Evolutionary conservation across 1,140 invertebrate genomes (phyloP), one percentile per base, ranked within the genome.

Genomic region (Phymastichus coffea): DNA sequence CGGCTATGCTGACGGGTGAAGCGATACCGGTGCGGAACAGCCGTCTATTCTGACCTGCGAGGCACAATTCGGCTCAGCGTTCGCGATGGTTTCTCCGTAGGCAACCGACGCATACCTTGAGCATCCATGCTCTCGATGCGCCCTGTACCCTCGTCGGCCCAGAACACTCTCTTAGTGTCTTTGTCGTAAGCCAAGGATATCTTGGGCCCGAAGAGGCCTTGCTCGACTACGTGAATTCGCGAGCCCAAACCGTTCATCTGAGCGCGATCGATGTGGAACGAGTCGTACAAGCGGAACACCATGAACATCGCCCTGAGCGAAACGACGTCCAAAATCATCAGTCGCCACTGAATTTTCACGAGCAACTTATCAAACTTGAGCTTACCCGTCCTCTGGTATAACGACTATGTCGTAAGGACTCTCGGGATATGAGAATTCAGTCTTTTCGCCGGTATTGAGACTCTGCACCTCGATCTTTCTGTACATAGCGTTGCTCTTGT

Each of bases 301-400:
- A 91, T 80, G 55, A 86, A 85, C 82, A 91, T 85, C n/a, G 82
- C 67, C 12, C 86, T 88, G 58, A 15, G n/a, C n/a, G n/a, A n/a
- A n/a, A n/a, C n/a, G n/a, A n/a, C n/a, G n/a, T n/a, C n/a, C n/a
- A n/a, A n/a, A n/a, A n/a, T n/a, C n/a, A n/a, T n/a, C n/a, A n/a
- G n/a, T n/a, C n/a, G n/a, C n/a, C n/a, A n/a, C n/a, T n/a, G n/a
- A n/a, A n/a, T n/a, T n/a, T n/a, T n/a, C n/a, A n/a, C n/a, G n/a
- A n/a, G n/a, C n/a, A n/a, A n/a, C n/a, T n/a, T n/a, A n/a, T n/a
- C n/a, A n/a, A n/a, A n/a, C n/a, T n/a, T n/a, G n/a, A 33, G 61
- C 26, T 58, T 46, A 88, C 82, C 87, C 86, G 66, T 85, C 79
- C 56, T 87, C 80, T 20, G 88, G 84, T 49, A 87, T 71, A 0